phyloP scores from a whole-genome alignment of 2,113 vertebrate species.

The Peromyscus leucopus region DNA sequence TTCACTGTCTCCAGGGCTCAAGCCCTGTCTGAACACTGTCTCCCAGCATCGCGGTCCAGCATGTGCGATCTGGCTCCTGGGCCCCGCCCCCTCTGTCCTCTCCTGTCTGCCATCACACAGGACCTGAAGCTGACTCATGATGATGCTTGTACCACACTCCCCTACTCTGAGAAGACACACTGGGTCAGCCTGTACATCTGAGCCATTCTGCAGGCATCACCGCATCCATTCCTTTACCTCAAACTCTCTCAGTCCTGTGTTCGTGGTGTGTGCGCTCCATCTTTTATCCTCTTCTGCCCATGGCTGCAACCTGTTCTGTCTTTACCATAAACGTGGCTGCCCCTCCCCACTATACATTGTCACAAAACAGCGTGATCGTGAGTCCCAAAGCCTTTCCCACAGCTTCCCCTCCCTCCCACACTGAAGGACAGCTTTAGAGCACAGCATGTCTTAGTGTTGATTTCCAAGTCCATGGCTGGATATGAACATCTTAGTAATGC shows the following conservation, averaged over 20 bases:
- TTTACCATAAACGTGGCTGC: not conserved
- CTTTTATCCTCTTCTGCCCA: not conserved
- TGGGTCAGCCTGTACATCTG: not conserved
- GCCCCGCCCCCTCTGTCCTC: not conserved
- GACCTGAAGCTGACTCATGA: not conserved
- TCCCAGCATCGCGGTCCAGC: not conserved
- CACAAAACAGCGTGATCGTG: not conserved
- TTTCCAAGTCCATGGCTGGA: not conserved
- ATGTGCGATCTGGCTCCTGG: not conserved
- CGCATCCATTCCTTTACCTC: not conserved
- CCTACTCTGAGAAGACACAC: not conserved
- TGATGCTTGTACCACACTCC: fast-evolving
- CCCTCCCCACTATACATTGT: not conserved
- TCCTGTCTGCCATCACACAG: not conserved
- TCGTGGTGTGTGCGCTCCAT: not conserved
- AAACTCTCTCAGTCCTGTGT: not conserved
- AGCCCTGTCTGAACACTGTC: too few relatives aligned
- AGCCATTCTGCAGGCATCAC: not conserved
- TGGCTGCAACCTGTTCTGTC: not conserved
- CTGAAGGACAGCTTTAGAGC: not conserved
- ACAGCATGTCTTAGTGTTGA: not conserved
- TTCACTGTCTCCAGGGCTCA: not conserved
- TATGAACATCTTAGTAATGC: not conserved
- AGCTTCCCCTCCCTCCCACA: too few relatives aligned
- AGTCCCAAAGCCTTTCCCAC: not conserved